These are phyloP conservation scores for Drosophila navojoa DNA, from an alignment of 1,140 invertebrate species.

Conservation along the genomic window DNA sequence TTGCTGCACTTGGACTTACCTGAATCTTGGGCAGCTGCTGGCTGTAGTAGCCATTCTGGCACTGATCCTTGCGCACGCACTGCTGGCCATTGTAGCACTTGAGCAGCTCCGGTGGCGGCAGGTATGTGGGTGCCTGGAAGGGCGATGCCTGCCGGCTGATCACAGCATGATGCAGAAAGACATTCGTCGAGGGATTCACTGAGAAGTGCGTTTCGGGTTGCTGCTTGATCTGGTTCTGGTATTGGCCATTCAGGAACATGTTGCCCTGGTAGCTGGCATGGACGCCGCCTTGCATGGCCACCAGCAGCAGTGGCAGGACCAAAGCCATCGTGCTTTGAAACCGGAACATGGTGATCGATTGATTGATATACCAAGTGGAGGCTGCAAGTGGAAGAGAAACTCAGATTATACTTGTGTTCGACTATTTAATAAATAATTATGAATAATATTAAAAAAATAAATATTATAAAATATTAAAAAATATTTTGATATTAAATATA, in stretches of 20 bases:
- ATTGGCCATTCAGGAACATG: conserved; percentile 81
- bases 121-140: conserved; percentile 75
- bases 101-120: conserved; percentile 72
- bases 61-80: conserved; percentile 68
- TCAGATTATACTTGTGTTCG: no score
- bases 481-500: no score
- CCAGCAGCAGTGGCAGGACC: conserved; percentile 45
- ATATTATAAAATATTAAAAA: no score
- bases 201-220: conserved; percentile 60
- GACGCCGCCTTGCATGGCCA: conserved; percentile 19
- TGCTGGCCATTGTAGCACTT: conserved; percentile 71
- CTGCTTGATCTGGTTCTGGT: conserved; percentile 62
- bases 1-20: conserved; percentile 43
- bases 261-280: conserved; percentile 64
- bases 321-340: conserved; percentile 49
- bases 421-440: no score
- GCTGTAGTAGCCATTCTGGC: conserved; percentile 67
- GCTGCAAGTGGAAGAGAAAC: background rate
- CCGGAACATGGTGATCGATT: conserved; percentile 38
- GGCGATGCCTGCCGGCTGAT: conserved; percentile 75
- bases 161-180: conserved; percentile 76
- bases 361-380: background rate
- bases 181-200: conserved; percentile 66
- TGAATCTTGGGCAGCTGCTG: conserved; percentile 75
- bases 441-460: background rate